Evolutionary conservation across 2,888 invertebrate species (phyloP).

Genomic region (Latrodectus hesperus): DNA sequence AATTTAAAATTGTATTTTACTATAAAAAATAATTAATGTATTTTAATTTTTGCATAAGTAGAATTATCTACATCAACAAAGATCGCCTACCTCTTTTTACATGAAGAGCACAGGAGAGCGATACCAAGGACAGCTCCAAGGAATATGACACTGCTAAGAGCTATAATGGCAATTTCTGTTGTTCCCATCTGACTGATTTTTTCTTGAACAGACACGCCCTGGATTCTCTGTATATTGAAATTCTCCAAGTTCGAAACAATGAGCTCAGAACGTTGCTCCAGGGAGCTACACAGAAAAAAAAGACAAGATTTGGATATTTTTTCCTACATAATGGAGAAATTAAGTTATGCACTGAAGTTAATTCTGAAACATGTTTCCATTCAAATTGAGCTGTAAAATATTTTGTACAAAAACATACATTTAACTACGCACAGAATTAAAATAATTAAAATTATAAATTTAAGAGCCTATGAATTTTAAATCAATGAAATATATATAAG

Average conservation of each 20-base stretch:
- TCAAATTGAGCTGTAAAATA: no score
- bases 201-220: conserved; percentile 72
- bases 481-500: no score
- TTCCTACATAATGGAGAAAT: no score
- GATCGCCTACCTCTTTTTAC: conserved; percentile 71
- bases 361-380: no score
- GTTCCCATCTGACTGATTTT: conserved; percentile 78
- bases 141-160: conserved; percentile 87
- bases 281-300: conserved; percentile 61
- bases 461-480: no score
- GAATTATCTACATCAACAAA: no score
- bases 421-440: no score
- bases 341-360: no score
- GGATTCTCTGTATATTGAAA: conserved; percentile 71
- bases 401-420: no score
- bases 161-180: conserved; percentile 86
- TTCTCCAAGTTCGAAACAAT: conserved; percentile 71
- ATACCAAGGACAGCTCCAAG: conserved; percentile 87
- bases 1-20: neutral
- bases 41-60: neutral
- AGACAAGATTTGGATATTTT: no score
- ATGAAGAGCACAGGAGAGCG: conserved; percentile 72
- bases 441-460: no score
- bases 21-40: neutral
- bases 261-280: conserved; percentile 71